A percentile compares a stretch with the other conserved stretches of the same genome.
Conservation (phyloP, 2,888 invertebrate species). For the Amiota mariae region DNA sequence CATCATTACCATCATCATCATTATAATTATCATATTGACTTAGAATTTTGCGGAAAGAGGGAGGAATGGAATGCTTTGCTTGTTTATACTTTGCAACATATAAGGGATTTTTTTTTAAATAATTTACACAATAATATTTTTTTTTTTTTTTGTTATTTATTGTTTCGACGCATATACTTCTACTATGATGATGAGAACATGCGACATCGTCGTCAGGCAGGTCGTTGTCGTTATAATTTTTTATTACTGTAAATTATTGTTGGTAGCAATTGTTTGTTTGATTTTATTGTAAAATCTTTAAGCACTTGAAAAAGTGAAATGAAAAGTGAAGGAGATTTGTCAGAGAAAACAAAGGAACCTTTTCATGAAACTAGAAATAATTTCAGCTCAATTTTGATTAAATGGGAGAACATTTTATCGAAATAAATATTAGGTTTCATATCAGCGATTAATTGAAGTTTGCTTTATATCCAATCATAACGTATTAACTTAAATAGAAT, state of each 20-base stretch:
- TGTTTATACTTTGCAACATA: constrained; percentile 6
- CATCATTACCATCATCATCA: no score
- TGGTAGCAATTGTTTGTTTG: constrained; percentile 4
- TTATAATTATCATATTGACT: no score
- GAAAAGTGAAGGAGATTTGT: constrained; percentile 19
- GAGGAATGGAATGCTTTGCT: constrained; percentile 29
- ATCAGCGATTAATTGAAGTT: no score
- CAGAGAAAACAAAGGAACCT: background rate
- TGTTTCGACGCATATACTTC: constrained; percentile 37
- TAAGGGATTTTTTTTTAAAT: constrained; percentile 40
- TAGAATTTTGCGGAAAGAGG: no score
- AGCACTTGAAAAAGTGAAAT: constrained; percentile 23
- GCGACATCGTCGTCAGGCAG: constrained; percentile 53
- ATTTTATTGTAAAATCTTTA: background rate
- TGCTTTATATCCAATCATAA: no score
- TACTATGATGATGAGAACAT: constrained; percentile 56
- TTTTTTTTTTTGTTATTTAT: constrained; percentile 25
- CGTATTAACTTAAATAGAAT: no score
- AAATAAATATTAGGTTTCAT: no score
- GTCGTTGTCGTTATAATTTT: constrained; percentile 54
- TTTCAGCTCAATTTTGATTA: no score
- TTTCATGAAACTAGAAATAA: no score
- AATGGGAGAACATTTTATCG: no score
- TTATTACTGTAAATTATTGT: constrained; percentile 51
- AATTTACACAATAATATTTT: no score